These are phyloP conservation scores for Stomorhina lunata DNA, from an alignment of 2,888 invertebrate species.

Conservation along the genomic window DNA sequence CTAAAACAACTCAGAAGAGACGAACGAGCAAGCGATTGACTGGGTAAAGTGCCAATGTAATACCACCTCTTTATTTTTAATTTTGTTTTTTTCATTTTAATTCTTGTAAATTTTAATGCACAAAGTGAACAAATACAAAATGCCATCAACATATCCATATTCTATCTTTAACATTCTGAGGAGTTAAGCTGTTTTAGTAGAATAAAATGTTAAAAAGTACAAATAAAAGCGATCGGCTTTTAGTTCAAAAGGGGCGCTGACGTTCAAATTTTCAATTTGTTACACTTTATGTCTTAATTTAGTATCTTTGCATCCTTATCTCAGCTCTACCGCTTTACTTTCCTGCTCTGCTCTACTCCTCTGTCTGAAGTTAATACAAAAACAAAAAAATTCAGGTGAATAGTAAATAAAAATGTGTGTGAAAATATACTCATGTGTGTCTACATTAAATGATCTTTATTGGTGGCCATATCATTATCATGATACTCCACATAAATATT, in stretches of 20 bases:
- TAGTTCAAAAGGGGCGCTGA: conserved; percentile 67
- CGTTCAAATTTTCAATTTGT: conserved; percentile 76
- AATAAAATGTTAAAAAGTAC: not conserved
- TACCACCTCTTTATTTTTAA: not conserved
- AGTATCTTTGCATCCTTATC: conserved; percentile 57
- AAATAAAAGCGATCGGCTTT: conserved; percentile 36
- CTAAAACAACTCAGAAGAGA: not conserved
- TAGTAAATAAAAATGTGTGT: conserved; percentile 43
- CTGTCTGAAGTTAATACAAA: not conserved
- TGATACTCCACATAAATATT: not conserved
- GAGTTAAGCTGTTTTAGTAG: conserved; percentile 14
- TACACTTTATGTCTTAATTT: conserved; percentile 77
- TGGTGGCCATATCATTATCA: conserved; percentile 17
- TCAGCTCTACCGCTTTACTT: not conserved
- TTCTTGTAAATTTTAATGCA: too few species aligned
- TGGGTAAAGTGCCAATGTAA: conserved; percentile 21
- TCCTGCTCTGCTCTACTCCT: not conserved
- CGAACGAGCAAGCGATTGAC: not conserved
- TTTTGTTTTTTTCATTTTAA: not conserved
- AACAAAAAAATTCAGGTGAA: conserved; percentile 45
- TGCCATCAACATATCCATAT: too few species aligned
- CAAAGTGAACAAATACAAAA: too few species aligned
- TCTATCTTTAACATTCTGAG: too few species aligned
- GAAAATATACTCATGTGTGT: conserved; percentile 32
- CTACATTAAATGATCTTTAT: conserved; percentile 22